These are phyloP conservation scores for Drosophila macrospina DNA, from an alignment of 2,888 invertebrate genomes.

Conservation along the genomic window DNA sequence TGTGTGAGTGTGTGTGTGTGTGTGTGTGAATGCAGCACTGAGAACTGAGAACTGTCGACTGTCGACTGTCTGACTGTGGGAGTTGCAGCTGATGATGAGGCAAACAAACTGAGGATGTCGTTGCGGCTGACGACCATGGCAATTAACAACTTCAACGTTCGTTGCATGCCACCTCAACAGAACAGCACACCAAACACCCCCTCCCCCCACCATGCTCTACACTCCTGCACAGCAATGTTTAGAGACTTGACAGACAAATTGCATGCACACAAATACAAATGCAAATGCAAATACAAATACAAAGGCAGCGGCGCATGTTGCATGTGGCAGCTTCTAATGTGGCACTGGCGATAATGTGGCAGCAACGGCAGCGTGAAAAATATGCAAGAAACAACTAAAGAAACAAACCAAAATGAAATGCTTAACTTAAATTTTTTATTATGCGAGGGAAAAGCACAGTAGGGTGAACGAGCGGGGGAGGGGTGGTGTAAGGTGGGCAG, in stretches of 20 bases:
- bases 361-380: constrained; percentile 72
- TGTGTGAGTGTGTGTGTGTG: too few species aligned
- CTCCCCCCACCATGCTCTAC: background rate
- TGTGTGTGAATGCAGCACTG: constrained; percentile 47
- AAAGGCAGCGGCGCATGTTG: constrained; percentile 21
- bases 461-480: background rate
- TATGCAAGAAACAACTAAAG: constrained; percentile 62
- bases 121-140: constrained; percentile 74
- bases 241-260: constrained; percentile 64
- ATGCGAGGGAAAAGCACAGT: constrained; percentile 10
- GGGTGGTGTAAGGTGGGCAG: background rate
- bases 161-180: constrained; percentile 56
- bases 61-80: constrained; percentile 11
- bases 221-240: background rate
- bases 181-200: too few species aligned
- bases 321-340: constrained; percentile 56
- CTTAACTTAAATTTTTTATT: constrained; percentile 62
- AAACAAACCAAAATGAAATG: constrained; percentile 60
- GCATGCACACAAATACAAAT: constrained; percentile 38
- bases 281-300: constrained; percentile 12
- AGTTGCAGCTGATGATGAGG: constrained; percentile 7
- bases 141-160: constrained; percentile 81
- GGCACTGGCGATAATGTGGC: constrained; percentile 41
- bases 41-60: constrained; percentile 10
- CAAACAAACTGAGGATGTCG: constrained; percentile 30